Evolutionary conservation across 1,140 invertebrate genomes (phyloP).

Genomic region (Ips typographus): DNA sequence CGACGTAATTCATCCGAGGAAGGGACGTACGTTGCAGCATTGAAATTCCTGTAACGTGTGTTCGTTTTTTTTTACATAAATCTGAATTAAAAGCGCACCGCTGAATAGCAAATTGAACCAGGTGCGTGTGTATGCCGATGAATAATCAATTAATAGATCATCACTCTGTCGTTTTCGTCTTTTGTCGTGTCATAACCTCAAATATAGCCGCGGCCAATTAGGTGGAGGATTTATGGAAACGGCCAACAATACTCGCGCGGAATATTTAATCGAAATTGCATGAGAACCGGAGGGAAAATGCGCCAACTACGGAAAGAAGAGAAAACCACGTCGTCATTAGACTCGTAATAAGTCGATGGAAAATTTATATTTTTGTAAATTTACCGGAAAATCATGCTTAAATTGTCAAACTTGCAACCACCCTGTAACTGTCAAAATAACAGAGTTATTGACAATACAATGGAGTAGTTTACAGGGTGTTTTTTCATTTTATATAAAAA

Average conservation of each 20-base stretch:
- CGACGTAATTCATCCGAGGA: too few relatives aligned
- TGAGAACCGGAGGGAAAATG: slow-evolving; percentile 6
- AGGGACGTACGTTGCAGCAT: too few relatives aligned
- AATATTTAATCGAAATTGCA: background rate
- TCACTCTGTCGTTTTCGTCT: too few relatives aligned
- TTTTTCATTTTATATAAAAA: too few relatives aligned
- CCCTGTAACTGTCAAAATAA: background rate
- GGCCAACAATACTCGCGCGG: background rate
- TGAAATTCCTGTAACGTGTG: background rate
- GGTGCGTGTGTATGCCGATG: too few relatives aligned
- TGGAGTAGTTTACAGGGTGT: too few relatives aligned
- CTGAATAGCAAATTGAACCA: too few relatives aligned
- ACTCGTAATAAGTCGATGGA: background rate
- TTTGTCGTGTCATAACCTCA: too few relatives aligned
- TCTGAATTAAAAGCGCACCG: background rate
- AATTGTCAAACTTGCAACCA: background rate
- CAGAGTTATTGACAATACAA: background rate
- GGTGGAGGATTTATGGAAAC: background rate
- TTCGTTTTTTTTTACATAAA: background rate
- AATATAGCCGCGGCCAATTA: slow-evolving; percentile 1
- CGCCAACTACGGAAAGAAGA: slow-evolving; percentile 7
- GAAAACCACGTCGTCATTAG: slow-evolving; percentile 14
- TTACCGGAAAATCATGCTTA: slow-evolving; percentile 9
- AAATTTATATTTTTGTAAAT: too few relatives aligned
- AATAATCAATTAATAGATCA: too few relatives aligned